phyloP scores from a whole-genome alignment of 2,113 vertebrate genomes.

The Amphiprion ocellaris region DNA sequence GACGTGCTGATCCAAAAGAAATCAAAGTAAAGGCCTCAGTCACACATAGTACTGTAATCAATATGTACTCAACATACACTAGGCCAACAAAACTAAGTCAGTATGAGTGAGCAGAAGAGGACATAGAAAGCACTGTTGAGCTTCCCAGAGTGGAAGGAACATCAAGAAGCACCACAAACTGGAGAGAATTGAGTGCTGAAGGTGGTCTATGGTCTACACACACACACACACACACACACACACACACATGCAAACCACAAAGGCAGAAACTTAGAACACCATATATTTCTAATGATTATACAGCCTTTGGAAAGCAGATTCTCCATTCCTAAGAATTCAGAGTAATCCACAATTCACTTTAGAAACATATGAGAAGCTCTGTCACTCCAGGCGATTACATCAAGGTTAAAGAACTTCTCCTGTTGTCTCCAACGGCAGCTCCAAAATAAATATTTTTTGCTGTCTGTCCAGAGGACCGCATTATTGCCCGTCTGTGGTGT shows the following conservation, averaged over 20 bases:
- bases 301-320: neutral
- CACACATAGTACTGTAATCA: no score
- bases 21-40: neutral
- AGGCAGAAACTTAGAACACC: constrained; percentile 8
- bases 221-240: no score
- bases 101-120: neutral
- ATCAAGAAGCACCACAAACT: constrained; percentile 8
- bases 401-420: constrained; percentile 52
- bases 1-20: constrained; percentile 19
- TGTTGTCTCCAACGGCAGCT: constrained; percentile 28
- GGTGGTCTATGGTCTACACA: neutral
- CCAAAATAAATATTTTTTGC: constrained; percentile 41
- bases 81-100: neutral
- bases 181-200: neutral
- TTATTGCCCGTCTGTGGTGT: constrained; percentile 63
- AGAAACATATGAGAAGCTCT: constrained; percentile 29
- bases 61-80: neutral
- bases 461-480: constrained; percentile 49
- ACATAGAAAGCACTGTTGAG: constrained; percentile 11
- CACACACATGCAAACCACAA: neutral
- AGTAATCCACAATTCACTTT: constrained; percentile 27
- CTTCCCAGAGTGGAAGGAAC: neutral
- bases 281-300: constrained; percentile 6
- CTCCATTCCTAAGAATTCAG: constrained; percentile 22
- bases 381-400: constrained; percentile 52